Evolutionary conservation across 2,888 invertebrate genomes (phyloP), one percentile per base, ranked within the genome.

Genomic region (Vanessa cardui): DNA sequence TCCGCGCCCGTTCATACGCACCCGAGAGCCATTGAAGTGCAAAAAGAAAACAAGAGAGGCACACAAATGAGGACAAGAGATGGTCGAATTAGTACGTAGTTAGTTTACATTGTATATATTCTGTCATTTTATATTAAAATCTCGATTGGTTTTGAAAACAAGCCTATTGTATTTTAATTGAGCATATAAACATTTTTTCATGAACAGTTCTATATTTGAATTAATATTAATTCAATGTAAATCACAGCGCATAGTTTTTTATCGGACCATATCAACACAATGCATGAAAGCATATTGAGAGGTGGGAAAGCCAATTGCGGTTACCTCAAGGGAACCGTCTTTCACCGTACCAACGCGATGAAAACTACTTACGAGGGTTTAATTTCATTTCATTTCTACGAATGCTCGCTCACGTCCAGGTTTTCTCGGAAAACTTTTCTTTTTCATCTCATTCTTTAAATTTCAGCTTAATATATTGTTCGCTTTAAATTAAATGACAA

Each of bases 11-110:
- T 81, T 83, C 86, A 84, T 88, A 89, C 88, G 88, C 86, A 87
- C 83, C 80, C 81, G 82, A 85, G 87, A 84, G 79, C 76, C 76
- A 88, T 84, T 90, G 87, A 87, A 90, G 90, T 89, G 89, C 80
- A 90, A 90, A 91, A 92, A 90, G 87, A 87, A 90, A 89, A 89
- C 87, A 88, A 82, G 80, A 78, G 77, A 66, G 74, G 74, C 78
- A 77, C 79, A 79, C 79, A 80, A 80, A 80, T 78, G 77, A 73
- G 75, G 73, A 71, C 73, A 77, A 76, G 78, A 70, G 72, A 69
- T 70, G 70, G 69, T 72, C 60, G 66, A 74, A 77, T 78, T 79
- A 77, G 69, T 74, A 72, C 72, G 73, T 73, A 74, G 74, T 72
- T 75, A 71, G 63, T 67, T 73, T 65, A 66, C 39, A 39, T 46